A percentile compares a stretch with the other conserved stretches of the same genome.
Conservation (phyloP, 2,888 invertebrate genomes). For the Ethmia dodecea region DNA sequence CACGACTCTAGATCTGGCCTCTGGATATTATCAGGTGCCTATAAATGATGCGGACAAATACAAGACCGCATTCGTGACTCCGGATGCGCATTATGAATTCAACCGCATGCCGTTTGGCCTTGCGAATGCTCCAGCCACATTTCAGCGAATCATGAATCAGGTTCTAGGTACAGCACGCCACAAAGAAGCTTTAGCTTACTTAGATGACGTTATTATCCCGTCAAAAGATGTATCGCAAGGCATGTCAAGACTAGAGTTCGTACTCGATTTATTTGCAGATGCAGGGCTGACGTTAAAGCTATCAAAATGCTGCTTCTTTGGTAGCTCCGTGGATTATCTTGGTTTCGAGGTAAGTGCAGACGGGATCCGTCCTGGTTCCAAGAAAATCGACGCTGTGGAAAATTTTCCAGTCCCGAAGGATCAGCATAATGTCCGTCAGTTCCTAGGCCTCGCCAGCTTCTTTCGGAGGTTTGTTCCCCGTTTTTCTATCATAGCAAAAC, state of each 20-base stretch:
- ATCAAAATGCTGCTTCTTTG: constrained; percentile 11
- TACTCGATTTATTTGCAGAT: background rate
- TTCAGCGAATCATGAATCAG: constrained; percentile 24
- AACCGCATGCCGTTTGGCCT: constrained; percentile 19
- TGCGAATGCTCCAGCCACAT: constrained; percentile 26
- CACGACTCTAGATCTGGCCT: constrained; percentile 6
- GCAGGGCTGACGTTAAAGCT: constrained; percentile 10
- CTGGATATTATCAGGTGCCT: too few relatives aligned
- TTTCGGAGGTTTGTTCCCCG: constrained; percentile 14
- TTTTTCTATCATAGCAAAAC: constrained; percentile 13
- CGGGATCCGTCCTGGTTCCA: constrained; percentile 12
- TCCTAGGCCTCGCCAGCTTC: constrained; percentile 13
- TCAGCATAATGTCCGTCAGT: constrained; percentile 13
- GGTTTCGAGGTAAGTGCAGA: constrained; percentile 10
- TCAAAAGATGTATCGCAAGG: background rate
- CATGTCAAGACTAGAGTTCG: background rate
- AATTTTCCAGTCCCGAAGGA: constrained; percentile 10
- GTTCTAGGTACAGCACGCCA: constrained; percentile 7
- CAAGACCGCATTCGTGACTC: constrained; percentile 11
- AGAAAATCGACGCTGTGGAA: constrained; percentile 13
- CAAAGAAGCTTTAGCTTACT: constrained; percentile 11
- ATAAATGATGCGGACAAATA: constrained; percentile 11
- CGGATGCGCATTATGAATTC: constrained; percentile 9
- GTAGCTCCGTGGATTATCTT: constrained; percentile 7
- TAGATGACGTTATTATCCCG: constrained; percentile 9